Evolutionary conservation across 1,140 invertebrate genomes (phyloP), one percentile per base, ranked within the genome.

Genomic region (Bombus affinis): DNA sequence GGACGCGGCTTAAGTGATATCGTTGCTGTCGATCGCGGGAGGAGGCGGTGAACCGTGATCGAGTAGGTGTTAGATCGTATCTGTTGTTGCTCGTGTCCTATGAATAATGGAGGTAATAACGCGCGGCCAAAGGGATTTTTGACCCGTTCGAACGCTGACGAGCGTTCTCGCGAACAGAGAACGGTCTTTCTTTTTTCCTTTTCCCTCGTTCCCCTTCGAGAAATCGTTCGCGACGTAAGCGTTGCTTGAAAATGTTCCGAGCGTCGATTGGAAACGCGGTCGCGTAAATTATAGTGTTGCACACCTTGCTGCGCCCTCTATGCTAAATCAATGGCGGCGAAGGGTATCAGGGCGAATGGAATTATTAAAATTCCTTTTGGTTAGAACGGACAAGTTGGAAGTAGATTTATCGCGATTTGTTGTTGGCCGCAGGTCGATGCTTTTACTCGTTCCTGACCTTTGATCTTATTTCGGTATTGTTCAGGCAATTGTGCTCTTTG

Each of bases 41-140:
- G 76, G 44, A 68, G 53, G 65, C 68, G 77, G 83, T 57, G 76
- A 62, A 71, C 83, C 77, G 77, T 85, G 83, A 85, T 85, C 83
- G 83, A 85, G 83, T 85, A 85, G 83, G 83, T 84, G 83, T 84
- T 84, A 79, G 83, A 84, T 85, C 83, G 68, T 85, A 85, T 85
- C 83, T 85, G 39, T 80, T 80, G 77, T 85, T 85, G 76, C 83
- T 62, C 77, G 83, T 85, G 83, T 72, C 83, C 83, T 85, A 85
- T 85, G 83, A 85, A 85, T 85, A 80, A 80, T 85, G 83, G 83
- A 62, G 57, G 83, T 80, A 85, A 85, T 85, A 85, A 68, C 62
- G 12, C 68, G 42, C 77, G 53, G 66, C 32, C 53, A 35, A 71
- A 72, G 53, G 68, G 68, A 80, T 85, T 85, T 85, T 85, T 72